These are phyloP conservation scores for Philopedon plagiatum DNA, from an alignment of 2,888 invertebrate genomes.

Conservation along the genomic window DNA sequence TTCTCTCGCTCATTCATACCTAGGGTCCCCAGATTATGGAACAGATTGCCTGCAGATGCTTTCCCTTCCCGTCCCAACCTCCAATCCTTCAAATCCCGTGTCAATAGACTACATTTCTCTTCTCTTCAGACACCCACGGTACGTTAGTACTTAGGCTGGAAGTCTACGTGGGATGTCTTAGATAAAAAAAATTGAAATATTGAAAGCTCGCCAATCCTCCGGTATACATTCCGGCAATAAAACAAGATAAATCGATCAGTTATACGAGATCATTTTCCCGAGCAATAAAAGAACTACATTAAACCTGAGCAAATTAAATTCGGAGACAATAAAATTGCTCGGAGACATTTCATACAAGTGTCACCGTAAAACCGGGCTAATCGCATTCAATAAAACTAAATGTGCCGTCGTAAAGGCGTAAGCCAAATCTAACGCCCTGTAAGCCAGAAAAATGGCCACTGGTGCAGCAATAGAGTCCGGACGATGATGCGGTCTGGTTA, in stretches of 20 bases:
- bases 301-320: conserved; percentile 49
- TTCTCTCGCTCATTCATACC: no score
- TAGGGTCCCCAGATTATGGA: no score
- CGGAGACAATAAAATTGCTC: conserved; percentile 43
- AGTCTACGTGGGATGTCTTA: no score
- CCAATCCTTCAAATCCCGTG: no score
- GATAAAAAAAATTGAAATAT: no score
- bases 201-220: not conserved
- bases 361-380: conserved; percentile 49
- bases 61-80: no score
- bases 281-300: conserved; percentile 46
- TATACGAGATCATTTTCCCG: conserved; percentile 35
- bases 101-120: no score
- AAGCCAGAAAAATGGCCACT: conserved; percentile 13
- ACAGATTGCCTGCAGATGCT: no score
- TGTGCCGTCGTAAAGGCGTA: conserved; percentile 25
- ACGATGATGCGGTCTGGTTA: not conserved
- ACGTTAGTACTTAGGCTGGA: no score
- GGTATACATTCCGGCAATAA: conserved; percentile 10
- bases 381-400: conserved; percentile 49
- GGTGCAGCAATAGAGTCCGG: not conserved
- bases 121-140: no score
- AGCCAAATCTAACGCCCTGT: conserved; percentile 24
- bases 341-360: conserved; percentile 49
- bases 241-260: conserved; percentile 26